Conservation (phyloP, 2,888 invertebrate genomes). For the Nematopogon swammerdamellus region DNA sequence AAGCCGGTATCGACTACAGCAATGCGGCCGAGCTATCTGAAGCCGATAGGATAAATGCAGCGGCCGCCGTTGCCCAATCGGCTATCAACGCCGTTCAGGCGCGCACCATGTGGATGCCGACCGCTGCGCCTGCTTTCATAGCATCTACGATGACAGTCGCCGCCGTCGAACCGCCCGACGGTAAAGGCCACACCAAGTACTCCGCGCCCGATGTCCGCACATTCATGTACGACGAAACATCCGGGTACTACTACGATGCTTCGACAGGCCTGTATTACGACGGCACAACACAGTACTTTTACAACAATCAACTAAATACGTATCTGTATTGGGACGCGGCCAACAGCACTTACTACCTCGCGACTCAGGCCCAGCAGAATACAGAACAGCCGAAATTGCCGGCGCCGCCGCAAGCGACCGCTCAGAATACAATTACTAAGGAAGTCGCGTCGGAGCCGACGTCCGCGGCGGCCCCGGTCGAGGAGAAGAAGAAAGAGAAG, state of each 20-base stretch:
- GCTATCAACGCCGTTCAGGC: slow-evolving; percentile 65
- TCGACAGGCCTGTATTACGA: slow-evolving; percentile 94
- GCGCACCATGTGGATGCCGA: slow-evolving; percentile 47
- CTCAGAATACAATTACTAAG: slow-evolving; percentile 30
- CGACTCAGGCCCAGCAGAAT: slow-evolving; percentile 34
- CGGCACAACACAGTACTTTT: slow-evolving; percentile 93
- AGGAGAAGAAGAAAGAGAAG: slow-evolving; percentile 64
- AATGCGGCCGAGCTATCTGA: slow-evolving; percentile 62
- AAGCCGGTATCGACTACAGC: slow-evolving; percentile 35
- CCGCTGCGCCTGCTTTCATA: slow-evolving; percentile 48
- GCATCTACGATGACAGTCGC: slow-evolving; percentile 33
- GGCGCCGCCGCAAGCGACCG: slow-evolving; percentile 25
- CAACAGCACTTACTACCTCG: slow-evolving; percentile 60
- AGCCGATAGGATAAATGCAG: slow-evolving; percentile 75
- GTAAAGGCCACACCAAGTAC: slow-evolving; percentile 58
- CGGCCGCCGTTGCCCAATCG: slow-evolving; percentile 86
- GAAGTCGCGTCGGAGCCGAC: slow-evolving; percentile 12
- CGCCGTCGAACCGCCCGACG: slow-evolving; percentile 28
- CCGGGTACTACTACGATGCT: slow-evolving; percentile 95
- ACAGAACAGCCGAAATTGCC: slow-evolving; percentile 32
- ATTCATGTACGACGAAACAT: slow-evolving; percentile 91
- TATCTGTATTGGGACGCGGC: slow-evolving; percentile 95
- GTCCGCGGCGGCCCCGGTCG: slow-evolving; percentile 33
- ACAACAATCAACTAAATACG: slow-evolving; percentile 84
- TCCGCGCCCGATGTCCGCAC: slow-evolving; percentile 83